Evolutionary conservation across 2,888 invertebrate genomes (phyloP), one percentile per base, ranked within the genome.

Genomic region (Cyclophora albipunctata): DNA sequence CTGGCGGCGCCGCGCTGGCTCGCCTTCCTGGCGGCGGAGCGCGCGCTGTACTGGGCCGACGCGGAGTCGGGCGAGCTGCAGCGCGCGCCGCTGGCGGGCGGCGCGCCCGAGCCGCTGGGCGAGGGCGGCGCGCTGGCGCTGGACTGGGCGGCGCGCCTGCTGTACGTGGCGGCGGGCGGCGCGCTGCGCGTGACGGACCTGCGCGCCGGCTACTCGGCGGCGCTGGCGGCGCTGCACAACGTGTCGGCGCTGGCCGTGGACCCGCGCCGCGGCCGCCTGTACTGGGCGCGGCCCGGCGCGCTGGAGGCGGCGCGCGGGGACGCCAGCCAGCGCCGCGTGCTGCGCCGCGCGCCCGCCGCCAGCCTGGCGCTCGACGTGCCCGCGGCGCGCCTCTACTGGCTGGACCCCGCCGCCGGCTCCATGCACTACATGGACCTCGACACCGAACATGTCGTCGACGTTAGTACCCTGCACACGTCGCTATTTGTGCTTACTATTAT

Each of bases 121-220:
- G 92, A 93, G 45, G 93, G 90, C 45, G 79, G 90, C 48, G 96
- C 94, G 3, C 91, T 97, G 71, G 95, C 95, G 41, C 90, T 96
- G 52, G 96, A 97, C 86, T 95, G 95, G 94, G 90, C 94, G 52
- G 94, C 95, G 7, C 88, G 91, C 45, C 90, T 94, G 69, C 89
- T 95, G 79, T 95, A 93, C 81, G 92, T 95, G 72, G 91, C 92
- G 84, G 90, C 91, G 5, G 84, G 84, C 50, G 71, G 66, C 81
- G 84, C 89, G 59, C 94, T 97, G 58, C 86, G 91, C 49, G 95
- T 91, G 0, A 91, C 92, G 58, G 93, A 92, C 67, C 82, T 95
- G 48, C 90, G 91, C 58, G 96, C 95, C 3, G 93, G 37, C 37
- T 37, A 94, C 75, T 93, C 90, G 71, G 90, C 92, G 35, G 89